Base-by-base conservation (phyloP, 2,888 invertebrate genomes). In the Chalcosyrphus nemorum region DNA sequence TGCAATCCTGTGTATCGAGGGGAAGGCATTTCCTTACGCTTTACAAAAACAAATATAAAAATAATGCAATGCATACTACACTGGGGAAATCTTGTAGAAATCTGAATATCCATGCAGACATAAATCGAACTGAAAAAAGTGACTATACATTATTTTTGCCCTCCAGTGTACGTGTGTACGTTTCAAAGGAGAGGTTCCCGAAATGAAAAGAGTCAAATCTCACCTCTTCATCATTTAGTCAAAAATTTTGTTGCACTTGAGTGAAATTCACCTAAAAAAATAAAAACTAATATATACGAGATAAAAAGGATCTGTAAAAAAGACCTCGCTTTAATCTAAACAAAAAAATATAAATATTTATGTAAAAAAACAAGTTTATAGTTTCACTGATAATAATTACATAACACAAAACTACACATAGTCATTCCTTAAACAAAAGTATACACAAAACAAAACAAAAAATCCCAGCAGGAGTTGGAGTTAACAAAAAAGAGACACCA, bases 21-120 rank as follows among this genome's bases (percentile, higher is more conserved):
- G 88, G 88, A 88, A 87, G 88, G 88, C 88, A 88, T 88, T 88
- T 87, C 86, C 87, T 87, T 88, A 89, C 88, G 89, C 88, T 89
- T 87, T 87, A 86, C 68, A 80, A 68, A 75, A 61, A 27, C 9
- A 61, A 41, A 56, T 59, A 50, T 38, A 50, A 68, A 57, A 70
- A 7, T 11, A 11, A 50, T 13, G 65, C n/a, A 56, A 45, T 41
- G 19, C 45, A 52, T 32, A 21, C 71, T 29, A 9, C 6, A 32
- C 32, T 32, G 32, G 9, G 6, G 4, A 32, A 11, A n/a, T n/a
- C n/a, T n/a, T n/a, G n/a, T n/a, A n/a, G n/a, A n/a, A n/a, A n/a
- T n/a, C n/a, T n/a, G n/a, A n/a, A n/a, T n/a, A n/a, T n/a, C n/a
- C n/a, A n/a, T n/a, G n/a, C n/a, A n/a, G n/a, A n/a, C n/a, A n/a